Percentiles rank a stretch among this genome's conserved stretches.
phyloP scores from a whole-genome alignment of 2,888 invertebrate genomes.

The Sussaba pulchella region DNA sequence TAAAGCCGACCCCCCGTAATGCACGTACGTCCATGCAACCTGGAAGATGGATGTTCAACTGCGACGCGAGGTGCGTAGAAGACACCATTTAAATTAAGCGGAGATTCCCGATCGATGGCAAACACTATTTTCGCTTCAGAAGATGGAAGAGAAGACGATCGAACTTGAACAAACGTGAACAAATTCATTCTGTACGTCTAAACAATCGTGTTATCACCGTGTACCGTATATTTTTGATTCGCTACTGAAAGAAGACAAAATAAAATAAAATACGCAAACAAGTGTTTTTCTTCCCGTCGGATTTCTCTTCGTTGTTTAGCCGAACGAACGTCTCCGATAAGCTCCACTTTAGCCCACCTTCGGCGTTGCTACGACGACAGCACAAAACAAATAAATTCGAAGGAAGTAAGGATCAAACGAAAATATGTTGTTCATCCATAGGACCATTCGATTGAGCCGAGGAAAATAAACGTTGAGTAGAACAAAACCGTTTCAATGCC shows the following conservation, averaged over 20 bases:
- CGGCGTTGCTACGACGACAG: conserved; percentile 19
- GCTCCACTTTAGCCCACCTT: conserved; percentile 1
- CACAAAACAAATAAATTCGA: background rate
- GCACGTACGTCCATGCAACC: conserved; percentile 33
- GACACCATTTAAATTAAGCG: background rate
- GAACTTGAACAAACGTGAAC: background rate
- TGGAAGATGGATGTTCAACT: conserved; percentile 10
- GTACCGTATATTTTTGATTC: background rate
- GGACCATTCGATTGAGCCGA: too few species aligned
- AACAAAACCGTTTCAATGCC: too few species aligned
- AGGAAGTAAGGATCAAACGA: background rate
- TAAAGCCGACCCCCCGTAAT: conserved; percentile 73
- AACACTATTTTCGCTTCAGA: background rate
- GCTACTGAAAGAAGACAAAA: background rate
- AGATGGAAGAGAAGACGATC: background rate
- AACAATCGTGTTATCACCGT: conserved; percentile 6
- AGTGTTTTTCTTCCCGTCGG: conserved; percentile 3
- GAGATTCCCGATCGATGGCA: background rate
- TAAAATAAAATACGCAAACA: background rate
- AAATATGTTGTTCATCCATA: too few species aligned
- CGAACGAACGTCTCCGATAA: background rate
- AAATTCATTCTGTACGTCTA: background rate
- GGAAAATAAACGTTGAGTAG: too few species aligned
- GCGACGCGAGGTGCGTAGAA: conserved; percentile 2
- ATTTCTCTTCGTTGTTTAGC: background rate